phyloP scores from a whole-genome alignment of 2,797 vertebrate species.

The Coracias cyanogaster region DNA sequence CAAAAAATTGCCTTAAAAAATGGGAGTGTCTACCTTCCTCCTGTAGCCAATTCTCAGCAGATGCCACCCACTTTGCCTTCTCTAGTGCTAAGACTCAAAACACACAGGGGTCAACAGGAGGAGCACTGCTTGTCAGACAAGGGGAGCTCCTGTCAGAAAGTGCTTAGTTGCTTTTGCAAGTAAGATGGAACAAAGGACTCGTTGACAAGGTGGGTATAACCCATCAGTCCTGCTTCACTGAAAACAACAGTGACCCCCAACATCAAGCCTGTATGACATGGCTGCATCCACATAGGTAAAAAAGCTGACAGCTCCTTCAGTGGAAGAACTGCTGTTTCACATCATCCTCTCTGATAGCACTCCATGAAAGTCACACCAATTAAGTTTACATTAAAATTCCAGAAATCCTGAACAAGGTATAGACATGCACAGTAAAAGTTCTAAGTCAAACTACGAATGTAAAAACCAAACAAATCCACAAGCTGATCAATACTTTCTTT shows the following conservation, averaged over 20 bases:
- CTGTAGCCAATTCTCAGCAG: background rate
- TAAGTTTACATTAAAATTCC: background rate
- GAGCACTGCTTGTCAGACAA: background rate
- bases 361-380: background rate
- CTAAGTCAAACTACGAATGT: background rate
- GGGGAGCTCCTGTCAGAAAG: background rate
- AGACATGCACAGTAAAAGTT: background rate
- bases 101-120: accelerated
- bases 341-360: background rate
- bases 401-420: background rate
- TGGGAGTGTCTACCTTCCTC: background rate
- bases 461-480: background rate
- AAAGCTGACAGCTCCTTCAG: background rate
- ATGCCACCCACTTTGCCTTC: background rate
- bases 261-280: accelerated
- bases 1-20: background rate
- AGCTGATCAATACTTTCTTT: background rate
- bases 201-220: background rate
- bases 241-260: background rate
- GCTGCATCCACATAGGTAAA: background rate
- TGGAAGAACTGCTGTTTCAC: background rate
- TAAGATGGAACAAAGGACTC: background rate
- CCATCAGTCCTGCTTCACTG: background rate
- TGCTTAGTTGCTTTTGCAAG: background rate
- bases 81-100: background rate